Evolutionary conservation across 2,113 vertebrate genomes (phyloP), one percentile per base, ranked within the genome.

Genomic region (Castor canadensis): DNA sequence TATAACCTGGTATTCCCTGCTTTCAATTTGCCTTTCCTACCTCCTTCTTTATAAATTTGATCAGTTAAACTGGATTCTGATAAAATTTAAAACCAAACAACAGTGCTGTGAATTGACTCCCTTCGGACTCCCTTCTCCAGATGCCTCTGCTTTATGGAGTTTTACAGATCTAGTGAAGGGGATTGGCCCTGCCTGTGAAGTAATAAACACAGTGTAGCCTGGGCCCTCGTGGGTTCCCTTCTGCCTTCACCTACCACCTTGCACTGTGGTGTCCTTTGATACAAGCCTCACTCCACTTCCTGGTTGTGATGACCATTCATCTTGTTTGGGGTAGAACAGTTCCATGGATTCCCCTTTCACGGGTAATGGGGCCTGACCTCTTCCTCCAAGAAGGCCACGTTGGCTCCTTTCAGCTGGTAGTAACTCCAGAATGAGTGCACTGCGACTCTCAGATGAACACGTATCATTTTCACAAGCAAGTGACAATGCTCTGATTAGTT

Each of bases 61-160:
- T 69, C 40, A n/a, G 43, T 24, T 77, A 40, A 52, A 54, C 38
- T 83, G 40, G 24, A 60, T 92, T 87, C 49, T 67, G 43, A 79
- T 69, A 38, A 20, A 40, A n/a, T 77, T 56, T 62, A 72, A 94
- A 90, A 79, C 26, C 85, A 79, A 87, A 62, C n/a, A 67, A 7
- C 4, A 4, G 24, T 47, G n/a, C 56, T 28, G 3, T 79, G 92
- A 77, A 60, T 87, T 15, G 47, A 16, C 30, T 28, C 4, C 49
- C 54, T 54, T 67, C 22, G 32, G 73, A 56, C 3, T 73, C 26
- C 40, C 72, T 88, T 45, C 64, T 73, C n/a, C 43, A 17, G 24
- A 3, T 12, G 56, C 30, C 24, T 9, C 12, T 24, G 24, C 71
- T 90, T 24, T 26, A 1, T 49, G 17, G 26, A 24, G 26, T n/a